phyloP scores from a whole-genome alignment of 2,113 vertebrate genomes.

The Anas platyrhynchos region DNA sequence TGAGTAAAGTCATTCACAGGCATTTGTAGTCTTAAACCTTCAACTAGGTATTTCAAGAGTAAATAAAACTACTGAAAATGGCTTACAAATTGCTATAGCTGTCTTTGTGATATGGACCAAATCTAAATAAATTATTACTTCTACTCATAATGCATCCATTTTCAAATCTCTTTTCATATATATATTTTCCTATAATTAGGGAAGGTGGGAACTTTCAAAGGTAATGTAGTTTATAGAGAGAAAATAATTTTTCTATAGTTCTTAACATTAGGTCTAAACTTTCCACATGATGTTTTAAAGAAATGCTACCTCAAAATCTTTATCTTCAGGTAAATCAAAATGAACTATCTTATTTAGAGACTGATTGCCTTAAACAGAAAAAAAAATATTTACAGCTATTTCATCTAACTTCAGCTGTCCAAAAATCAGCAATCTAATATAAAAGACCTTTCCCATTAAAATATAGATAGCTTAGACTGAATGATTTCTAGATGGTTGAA shows the following conservation, averaged over 20 bases:
- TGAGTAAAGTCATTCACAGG: neutral
- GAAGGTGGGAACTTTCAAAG: neutral
- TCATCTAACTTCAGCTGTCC: neutral
- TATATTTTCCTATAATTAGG: neutral
- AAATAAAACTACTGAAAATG: neutral
- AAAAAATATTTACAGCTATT: neutral
- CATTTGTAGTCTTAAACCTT: neutral
- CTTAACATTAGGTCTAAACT: neutral
- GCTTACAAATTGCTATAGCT: neutral
- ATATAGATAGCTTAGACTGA: neutral
- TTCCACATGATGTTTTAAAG: neutral
- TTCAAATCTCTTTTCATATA: neutral
- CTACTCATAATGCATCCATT: neutral
- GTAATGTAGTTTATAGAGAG: neutral
- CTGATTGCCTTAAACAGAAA: neutral
- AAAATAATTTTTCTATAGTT: neutral
- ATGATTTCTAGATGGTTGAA: neutral
- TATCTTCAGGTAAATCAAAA: neutral
- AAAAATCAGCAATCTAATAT: neutral
- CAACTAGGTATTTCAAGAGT: neutral
- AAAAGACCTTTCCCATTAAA: neutral
- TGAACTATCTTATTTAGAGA: neutral
- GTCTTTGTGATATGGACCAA: neutral
- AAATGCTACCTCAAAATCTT: neutral
- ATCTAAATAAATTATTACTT: neutral